These are phyloP conservation scores for Poecilia gillii DNA, from an alignment of 2,797 vertebrate species.

Conservation along the genomic window DNA sequence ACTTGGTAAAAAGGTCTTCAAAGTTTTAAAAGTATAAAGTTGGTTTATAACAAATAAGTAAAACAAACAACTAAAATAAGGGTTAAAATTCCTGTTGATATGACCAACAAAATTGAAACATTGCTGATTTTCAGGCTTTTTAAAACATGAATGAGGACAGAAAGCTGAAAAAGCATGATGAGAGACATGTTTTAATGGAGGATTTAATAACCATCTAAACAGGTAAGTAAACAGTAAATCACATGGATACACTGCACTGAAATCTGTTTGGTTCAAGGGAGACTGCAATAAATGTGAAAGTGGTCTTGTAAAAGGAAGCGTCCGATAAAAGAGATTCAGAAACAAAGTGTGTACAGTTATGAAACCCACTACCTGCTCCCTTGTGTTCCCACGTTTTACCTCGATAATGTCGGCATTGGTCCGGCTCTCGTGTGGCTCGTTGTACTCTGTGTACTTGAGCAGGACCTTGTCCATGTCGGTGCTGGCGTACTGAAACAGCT, in stretches of 20 bases:
- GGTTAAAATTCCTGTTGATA: not conserved
- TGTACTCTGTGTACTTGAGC: constrained; percentile 96
- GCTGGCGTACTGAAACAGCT: constrained; percentile 96
- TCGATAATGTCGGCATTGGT: constrained; percentile 96
- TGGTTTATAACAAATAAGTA: not conserved
- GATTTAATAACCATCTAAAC: not conserved
- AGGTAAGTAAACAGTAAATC: not conserved
- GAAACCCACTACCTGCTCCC: not conserved
- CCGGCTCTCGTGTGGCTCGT: constrained; percentile 94
- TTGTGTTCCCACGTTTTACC: constrained; percentile 77
- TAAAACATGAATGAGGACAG: not conserved
- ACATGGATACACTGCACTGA: too few species aligned
- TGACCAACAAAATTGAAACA: not conserved
- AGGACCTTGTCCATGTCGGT: constrained; percentile 97
- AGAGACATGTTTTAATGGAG: not conserved
- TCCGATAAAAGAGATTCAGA: not conserved
- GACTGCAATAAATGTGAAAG: not conserved
- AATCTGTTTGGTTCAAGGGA: not conserved
- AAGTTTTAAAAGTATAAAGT: not conserved
- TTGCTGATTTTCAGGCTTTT: not conserved
- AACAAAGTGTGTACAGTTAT: not conserved
- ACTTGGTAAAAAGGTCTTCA: not conserved
- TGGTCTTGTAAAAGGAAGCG: not conserved
- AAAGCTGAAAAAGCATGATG: not conserved
- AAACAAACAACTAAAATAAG: not conserved